Percentiles rank a stretch among this genome's conserved stretches.
These are phyloP conservation scores for Fratercula arctica DNA, from an alignment of 2,797 vertebrate species.

Conservation along the genomic window DNA sequence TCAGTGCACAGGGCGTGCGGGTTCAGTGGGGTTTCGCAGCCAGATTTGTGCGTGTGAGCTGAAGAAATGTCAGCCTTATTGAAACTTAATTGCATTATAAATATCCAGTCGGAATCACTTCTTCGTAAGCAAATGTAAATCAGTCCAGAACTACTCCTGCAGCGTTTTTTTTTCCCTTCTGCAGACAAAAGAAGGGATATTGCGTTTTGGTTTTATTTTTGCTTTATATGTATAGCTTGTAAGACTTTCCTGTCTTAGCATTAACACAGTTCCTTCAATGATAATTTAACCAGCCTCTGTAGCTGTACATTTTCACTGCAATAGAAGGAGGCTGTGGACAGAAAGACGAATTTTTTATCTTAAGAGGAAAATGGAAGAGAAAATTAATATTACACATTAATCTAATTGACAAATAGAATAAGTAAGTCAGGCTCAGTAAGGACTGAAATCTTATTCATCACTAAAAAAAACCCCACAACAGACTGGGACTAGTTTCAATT, in stretches of 20 bases:
- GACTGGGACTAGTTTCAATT: slow-evolving; percentile 47
- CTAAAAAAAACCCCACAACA: background rate
- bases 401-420: background rate
- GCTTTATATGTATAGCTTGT: accelerated
- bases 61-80: slow-evolving; percentile 12
- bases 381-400: background rate
- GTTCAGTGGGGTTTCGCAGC: slow-evolving; percentile 2
- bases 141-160: slow-evolving; percentile 6
- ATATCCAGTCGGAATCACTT: background rate
- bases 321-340: background rate
- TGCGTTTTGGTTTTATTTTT: background rate
- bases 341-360: background rate
- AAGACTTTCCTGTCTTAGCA: background rate
- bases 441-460: slow-evolving; percentile 6
- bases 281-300: background rate
- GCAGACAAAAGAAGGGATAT: slow-evolving; percentile 28
- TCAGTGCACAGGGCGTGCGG: background rate
- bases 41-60: background rate
- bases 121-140: background rate
- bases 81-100: background rate
- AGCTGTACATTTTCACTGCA: background rate
- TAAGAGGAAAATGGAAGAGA: background rate
- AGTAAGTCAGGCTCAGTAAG: background rate
- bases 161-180: background rate
- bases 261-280: accelerated